A percentile compares a stretch with the other conserved stretches of the same genome.
Evolutionary conservation across 1,140 invertebrate species (phyloP).

Genomic region (Neodiprion virginianus): DNA sequence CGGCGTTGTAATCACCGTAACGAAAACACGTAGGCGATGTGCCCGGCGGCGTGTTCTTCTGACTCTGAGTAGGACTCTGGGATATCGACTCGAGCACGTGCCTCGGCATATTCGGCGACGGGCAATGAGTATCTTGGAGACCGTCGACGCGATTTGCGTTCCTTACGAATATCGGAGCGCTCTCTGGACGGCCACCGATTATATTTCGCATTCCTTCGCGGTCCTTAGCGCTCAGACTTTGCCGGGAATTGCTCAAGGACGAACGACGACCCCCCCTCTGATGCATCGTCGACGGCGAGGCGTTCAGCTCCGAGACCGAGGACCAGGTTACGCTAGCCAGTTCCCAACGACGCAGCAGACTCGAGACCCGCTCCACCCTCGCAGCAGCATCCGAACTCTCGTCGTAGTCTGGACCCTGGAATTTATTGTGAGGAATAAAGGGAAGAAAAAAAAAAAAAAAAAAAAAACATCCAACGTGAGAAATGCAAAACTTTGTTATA

Average conservation of each 20-base stretch:
- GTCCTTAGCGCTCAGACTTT: constrained; percentile 45
- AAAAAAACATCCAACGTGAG: neutral
- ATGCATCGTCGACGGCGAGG: constrained; percentile 10
- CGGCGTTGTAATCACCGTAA: constrained; percentile 32
- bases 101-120: constrained; percentile 51
- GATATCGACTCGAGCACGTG: constrained; percentile 57
- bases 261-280: neutral
- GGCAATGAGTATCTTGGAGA: constrained; percentile 44
- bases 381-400: constrained; percentile 46
- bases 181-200: constrained; percentile 55
- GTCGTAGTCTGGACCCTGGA: constrained; percentile 77
- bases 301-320: constrained; percentile 36
- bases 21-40: constrained; percentile 43
- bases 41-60: constrained; percentile 44
- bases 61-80: constrained; percentile 54
- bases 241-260: constrained; percentile 25
- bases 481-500: neutral
- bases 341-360: constrained; percentile 52
- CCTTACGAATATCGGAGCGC: constrained; percentile 49
- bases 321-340: constrained; percentile 52
- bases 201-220: constrained; percentile 57
- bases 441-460: constrained; percentile 12
- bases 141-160: constrained; percentile 54
- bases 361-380: constrained; percentile 46
- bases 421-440: constrained; percentile 21